phyloP scores from a whole-genome alignment of 2,113 vertebrate genomes.

The Syngnathoides biaculeatus region DNA sequence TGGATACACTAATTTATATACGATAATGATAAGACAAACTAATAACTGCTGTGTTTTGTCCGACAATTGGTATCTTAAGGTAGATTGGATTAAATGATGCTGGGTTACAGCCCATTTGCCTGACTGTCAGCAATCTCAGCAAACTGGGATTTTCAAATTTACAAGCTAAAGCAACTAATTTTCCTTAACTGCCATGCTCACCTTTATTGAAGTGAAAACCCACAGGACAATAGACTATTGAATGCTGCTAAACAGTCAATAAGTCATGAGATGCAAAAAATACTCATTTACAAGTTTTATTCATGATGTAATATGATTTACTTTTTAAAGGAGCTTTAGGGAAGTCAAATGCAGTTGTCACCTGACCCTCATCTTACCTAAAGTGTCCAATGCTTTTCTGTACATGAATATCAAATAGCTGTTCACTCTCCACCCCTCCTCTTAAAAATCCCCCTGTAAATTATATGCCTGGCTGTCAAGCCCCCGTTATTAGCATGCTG shows the following conservation, averaged over 20 bases:
- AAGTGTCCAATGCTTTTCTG: conserved; percentile 2
- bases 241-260: not conserved
- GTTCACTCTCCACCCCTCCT: not conserved
- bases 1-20: too few relatives aligned
- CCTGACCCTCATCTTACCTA: not conserved
- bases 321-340: not conserved
- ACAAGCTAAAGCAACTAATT: not conserved
- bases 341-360: not conserved
- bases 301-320: conserved; percentile 1
- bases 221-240: conserved; percentile 6
- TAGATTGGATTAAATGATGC: not conserved
- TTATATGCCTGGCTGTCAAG: conserved; percentile 35
- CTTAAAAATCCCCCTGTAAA: conserved; percentile 31
- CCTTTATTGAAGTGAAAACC: not conserved
- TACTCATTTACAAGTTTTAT: conserved; percentile 8
- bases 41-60: not conserved
- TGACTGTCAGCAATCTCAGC: not conserved
- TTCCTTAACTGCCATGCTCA: not conserved
- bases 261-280: not conserved
- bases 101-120: not conserved
- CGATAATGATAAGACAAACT: too few relatives aligned
- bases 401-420: conserved; percentile 23
- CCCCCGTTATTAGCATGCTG: conserved; percentile 54
- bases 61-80: not conserved
- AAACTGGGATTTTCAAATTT: not conserved